phyloP scores from a whole-genome alignment of 30 jellyfish, hydroid and myxozoan genomes.

The Chrysaora quinquecirrha region DNA sequence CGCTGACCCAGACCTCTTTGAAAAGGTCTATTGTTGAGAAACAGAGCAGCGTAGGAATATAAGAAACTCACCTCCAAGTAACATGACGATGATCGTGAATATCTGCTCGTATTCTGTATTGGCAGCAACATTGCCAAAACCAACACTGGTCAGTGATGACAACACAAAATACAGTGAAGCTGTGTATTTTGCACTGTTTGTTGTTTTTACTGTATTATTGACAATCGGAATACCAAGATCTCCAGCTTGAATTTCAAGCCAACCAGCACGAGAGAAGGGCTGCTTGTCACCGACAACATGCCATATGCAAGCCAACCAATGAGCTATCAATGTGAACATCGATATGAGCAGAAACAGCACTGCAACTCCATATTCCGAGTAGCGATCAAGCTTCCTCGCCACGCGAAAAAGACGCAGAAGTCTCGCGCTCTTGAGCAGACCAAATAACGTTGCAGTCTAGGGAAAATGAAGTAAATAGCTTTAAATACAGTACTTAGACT shows the following conservation, averaged over 20 bases:
- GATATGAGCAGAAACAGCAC: slow-evolving; percentile 84
- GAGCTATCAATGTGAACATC: slow-evolving; percentile 82
- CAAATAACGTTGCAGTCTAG: slow-evolving; percentile 90
- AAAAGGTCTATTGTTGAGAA: too few species aligned
- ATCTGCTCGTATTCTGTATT: slow-evolving; percentile 80
- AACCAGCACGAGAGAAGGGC: slow-evolving; percentile 48
- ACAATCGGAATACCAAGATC: slow-evolving; percentile 28
- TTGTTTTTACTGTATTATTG: slow-evolving; percentile 22
- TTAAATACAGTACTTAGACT: too few species aligned
- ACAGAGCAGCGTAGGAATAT: too few species aligned
- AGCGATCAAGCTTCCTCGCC: slow-evolving; percentile 90
- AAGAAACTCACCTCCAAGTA: slow-evolving; percentile 97
- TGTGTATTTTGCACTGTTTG: slow-evolving; percentile 45
- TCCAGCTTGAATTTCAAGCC: slow-evolving; percentile 69
- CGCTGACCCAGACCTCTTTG: too few species aligned
- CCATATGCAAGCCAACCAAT: slow-evolving; percentile 98
- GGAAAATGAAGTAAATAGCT: not conserved
- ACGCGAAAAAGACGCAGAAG: slow-evolving; percentile 92
- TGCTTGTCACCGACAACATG: slow-evolving; percentile 74
- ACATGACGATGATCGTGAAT: slow-evolving; percentile 83
- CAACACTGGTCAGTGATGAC: slow-evolving; percentile 93
- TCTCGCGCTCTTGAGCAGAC: slow-evolving; percentile 90
- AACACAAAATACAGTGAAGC: slow-evolving; percentile 80
- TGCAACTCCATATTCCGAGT: slow-evolving; percentile 95
- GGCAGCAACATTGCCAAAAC: slow-evolving; percentile 97